phyloP scores from a whole-genome alignment of 2,113 vertebrate genomes.

The Muntiacus reevesi region DNA sequence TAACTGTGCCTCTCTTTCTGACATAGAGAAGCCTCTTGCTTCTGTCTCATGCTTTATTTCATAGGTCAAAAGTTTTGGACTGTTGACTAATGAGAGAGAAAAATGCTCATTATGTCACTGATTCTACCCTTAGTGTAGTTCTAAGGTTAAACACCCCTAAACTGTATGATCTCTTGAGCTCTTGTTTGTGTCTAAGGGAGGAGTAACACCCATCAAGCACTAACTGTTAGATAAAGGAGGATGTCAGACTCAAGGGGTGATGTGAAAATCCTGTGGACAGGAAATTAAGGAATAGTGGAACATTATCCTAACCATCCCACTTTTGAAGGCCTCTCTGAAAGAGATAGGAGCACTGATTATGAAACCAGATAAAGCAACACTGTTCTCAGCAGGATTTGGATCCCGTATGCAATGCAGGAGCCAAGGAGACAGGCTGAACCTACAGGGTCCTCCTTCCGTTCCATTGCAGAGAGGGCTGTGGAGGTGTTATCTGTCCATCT shows the following conservation, averaged over 20 bases:
- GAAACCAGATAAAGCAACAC: background rate
- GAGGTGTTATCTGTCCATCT: background rate
- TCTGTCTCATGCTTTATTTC: background rate
- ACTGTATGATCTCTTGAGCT: background rate
- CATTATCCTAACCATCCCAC: background rate
- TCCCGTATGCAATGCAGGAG: no score
- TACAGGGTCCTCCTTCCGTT: background rate
- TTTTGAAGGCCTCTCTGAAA: background rate
- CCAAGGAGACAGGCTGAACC: background rate
- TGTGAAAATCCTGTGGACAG: background rate
- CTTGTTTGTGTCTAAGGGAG: background rate
- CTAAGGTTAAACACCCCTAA: background rate
- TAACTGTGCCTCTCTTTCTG: background rate
- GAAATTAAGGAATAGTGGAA: background rate
- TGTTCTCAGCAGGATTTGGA: background rate
- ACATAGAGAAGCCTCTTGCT: background rate
- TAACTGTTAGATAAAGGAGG: background rate
- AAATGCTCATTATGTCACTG: background rate
- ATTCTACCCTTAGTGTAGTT: background rate
- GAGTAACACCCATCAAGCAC: background rate
- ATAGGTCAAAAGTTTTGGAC: background rate
- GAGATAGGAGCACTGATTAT: background rate
- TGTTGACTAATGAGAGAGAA: background rate
- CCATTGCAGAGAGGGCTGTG: background rate
- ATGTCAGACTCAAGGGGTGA: background rate